These are phyloP conservation scores for Ichneumoninae sp. DNA, from an alignment of 2,888 invertebrate genomes.

Conservation along the genomic window DNA sequence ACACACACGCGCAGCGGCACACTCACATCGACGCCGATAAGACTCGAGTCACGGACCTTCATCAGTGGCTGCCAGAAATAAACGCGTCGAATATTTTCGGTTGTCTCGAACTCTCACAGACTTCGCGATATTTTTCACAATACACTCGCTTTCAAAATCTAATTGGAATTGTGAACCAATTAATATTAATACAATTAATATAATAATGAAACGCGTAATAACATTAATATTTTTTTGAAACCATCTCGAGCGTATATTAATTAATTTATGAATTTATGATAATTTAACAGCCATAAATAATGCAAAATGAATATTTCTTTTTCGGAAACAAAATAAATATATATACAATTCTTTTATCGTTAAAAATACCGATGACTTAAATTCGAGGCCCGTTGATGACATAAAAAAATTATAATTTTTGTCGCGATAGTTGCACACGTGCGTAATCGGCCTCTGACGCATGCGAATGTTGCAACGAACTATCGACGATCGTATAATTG, in stretches of 20 bases:
- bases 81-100: conserved; percentile 56
- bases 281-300: background rate
- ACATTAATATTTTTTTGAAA: background rate
- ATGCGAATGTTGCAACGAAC: conserved; percentile 32
- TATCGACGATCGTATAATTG: conserved; percentile 17
- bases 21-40: conserved; percentile 52
- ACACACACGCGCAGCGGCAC: conserved; percentile 20
- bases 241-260: background rate
- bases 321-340: background rate
- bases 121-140: conserved; percentile 37
- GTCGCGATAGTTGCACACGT: background rate
- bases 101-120: conserved; percentile 35
- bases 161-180: background rate
- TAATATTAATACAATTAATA: background rate
- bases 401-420: background rate
- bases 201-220: background rate
- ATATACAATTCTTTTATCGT: background rate
- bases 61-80: conserved; percentile 56
- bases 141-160: background rate
- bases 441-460: conserved; percentile 42
- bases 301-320: background rate
- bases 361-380: background rate
- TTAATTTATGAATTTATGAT: background rate
- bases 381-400: background rate
- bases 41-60: conserved; percentile 49